Conservation (phyloP, 2,113 vertebrate genomes). For the Aptenodytes patagonicus region DNA sequence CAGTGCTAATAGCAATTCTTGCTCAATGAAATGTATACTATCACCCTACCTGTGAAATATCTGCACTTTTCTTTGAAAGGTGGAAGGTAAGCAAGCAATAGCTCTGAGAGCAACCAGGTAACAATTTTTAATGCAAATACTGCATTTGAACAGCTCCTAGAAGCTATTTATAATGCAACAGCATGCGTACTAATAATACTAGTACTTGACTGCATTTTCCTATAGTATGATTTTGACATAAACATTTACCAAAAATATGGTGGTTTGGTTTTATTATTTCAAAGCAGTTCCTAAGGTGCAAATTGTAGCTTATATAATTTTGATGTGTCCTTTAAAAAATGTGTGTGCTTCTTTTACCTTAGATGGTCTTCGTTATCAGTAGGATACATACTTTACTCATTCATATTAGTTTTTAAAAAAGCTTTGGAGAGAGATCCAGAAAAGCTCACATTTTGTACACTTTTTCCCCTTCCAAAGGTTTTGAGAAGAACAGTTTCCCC, state of each 20-base stretch:
- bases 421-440: neutral
- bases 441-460: neutral
- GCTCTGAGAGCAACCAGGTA: neutral
- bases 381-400: neutral
- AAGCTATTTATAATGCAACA: conserved; percentile 11
- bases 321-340: conserved; percentile 7
- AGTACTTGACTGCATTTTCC: neutral
- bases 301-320: neutral
- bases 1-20: neutral
- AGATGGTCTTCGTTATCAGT: neutral
- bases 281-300: conserved; percentile 10
- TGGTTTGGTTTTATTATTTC: neutral
- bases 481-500: neutral
- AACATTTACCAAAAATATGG: neutral
- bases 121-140: neutral
- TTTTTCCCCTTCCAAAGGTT: neutral
- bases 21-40: neutral
- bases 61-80: neutral
- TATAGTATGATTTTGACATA: neutral
- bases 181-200: neutral
- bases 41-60: neutral
- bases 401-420: neutral
- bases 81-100: neutral
- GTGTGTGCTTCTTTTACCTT: conserved; percentile 55
- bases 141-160: neutral